phyloP scores from a whole-genome alignment of 2,888 invertebrate species.

The Tipula confusa region DNA sequence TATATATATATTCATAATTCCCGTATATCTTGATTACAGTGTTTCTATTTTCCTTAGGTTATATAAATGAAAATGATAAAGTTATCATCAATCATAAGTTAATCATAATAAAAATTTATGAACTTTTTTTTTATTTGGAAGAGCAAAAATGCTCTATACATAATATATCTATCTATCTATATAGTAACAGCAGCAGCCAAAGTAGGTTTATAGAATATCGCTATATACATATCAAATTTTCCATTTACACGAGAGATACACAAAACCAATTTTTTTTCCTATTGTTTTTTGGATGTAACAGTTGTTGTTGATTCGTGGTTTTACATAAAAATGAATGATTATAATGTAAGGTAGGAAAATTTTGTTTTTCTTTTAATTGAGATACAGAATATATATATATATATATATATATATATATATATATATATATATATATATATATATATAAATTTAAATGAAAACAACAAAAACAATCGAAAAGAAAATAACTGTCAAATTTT shows the following conservation, averaged over 20 bases:
- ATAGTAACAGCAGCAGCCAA: not conserved
- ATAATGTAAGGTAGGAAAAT: conserved; percentile 20
- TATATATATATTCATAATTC: not conserved
- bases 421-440: not conserved
- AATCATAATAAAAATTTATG: conserved; percentile 25
- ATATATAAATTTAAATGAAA: not conserved
- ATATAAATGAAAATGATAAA: conserved; percentile 20
- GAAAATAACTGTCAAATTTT: conserved; percentile 7
- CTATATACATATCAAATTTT: not conserved
- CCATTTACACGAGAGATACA: conserved; percentile 6
- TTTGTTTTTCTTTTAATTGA: conserved; percentile 20
- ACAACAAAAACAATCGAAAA: not conserved
- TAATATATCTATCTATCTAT: not conserved
- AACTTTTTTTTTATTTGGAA: not conserved
- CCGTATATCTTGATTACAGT: conserved; percentile 20
- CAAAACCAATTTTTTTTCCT: not conserved
- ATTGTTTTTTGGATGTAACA: not conserved
- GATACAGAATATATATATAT: not conserved
- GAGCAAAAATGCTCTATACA: not conserved
- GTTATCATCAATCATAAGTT: conserved; percentile 25
- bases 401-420: no score
- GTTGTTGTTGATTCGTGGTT: conserved; percentile 25
- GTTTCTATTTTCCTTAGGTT: not conserved
- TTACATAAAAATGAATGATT: conserved; percentile 25
- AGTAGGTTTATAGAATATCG: not conserved